Conservation (phyloP, 2,113 vertebrate species). For the Brachyhypopomus occidentalis region DNA sequence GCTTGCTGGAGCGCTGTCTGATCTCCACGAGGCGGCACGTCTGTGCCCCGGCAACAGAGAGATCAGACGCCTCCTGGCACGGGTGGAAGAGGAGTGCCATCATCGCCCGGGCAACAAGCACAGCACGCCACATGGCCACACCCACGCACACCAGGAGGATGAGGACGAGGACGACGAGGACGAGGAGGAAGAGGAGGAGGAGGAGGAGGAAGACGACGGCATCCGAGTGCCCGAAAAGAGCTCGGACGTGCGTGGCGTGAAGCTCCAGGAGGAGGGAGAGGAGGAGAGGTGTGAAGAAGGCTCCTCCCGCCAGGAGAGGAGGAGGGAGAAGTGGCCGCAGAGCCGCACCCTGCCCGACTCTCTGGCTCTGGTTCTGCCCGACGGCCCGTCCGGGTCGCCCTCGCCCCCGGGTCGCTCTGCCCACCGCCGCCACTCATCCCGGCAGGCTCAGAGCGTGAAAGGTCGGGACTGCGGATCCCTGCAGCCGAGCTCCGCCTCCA, state of each 20-base stretch:
- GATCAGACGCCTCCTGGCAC: slow-evolving; percentile 85
- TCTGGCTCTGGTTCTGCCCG: slow-evolving; percentile 67
- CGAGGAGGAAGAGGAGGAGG: slow-evolving; percentile 38
- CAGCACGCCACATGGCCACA: slow-evolving; percentile 60
- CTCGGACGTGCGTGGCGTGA: slow-evolving; percentile 40
- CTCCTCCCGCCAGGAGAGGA: slow-evolving; percentile 65
- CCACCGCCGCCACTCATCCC: slow-evolving; percentile 72
- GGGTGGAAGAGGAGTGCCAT: slow-evolving; percentile 92
- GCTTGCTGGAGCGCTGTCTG: slow-evolving; percentile 86
- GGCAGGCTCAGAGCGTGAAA: slow-evolving; percentile 87
- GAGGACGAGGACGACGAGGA: slow-evolving; percentile 60
- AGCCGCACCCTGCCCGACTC: slow-evolving; percentile 81
- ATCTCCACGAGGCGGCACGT: slow-evolving; percentile 89
- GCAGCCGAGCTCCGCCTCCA: slow-evolving; percentile 76
- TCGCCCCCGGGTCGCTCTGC: slow-evolving; percentile 69
- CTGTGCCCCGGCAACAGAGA: slow-evolving; percentile 93
- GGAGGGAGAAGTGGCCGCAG: slow-evolving; percentile 69
- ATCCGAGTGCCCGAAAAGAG: slow-evolving; percentile 33
- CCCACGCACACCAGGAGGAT: slow-evolving; percentile 78
- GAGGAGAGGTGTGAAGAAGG: slow-evolving; percentile 55
- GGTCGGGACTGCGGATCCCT: slow-evolving; percentile 83
- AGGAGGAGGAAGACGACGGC: slow-evolving; percentile 59
- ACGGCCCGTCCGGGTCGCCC: slow-evolving; percentile 64
- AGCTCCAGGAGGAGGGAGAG: slow-evolving; percentile 51
- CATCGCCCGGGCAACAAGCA: slow-evolving; percentile 78